Evolutionary conservation across 1,140 invertebrate genomes (phyloP).

Genomic region (Bombus huntii): DNA sequence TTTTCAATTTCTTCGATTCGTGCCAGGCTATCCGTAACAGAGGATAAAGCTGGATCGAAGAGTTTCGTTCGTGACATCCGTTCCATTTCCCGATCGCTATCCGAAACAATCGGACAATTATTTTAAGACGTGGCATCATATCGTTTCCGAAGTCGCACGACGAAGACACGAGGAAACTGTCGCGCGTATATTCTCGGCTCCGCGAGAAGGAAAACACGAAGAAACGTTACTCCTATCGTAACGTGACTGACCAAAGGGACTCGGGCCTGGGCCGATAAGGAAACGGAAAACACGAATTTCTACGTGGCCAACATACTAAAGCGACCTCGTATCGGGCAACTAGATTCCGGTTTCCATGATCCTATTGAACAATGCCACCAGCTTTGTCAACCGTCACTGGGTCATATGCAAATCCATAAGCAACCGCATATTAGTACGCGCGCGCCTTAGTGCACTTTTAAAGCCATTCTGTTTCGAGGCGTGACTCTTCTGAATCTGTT

Average conservation of each 20-base stretch:
- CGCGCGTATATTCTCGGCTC: no score
- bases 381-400: constrained; percentile 61
- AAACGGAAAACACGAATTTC: constrained; percentile 73
- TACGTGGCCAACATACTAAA: constrained; percentile 48
- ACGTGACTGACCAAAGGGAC: not conserved
- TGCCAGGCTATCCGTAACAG: not conserved
- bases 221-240: not conserved
- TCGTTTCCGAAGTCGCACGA: not conserved
- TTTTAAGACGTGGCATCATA: constrained; percentile 9
- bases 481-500: not conserved
- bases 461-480: not conserved
- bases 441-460: constrained; percentile 34
- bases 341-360: constrained; percentile 62
- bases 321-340: constrained; percentile 54
- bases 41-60: constrained; percentile 19
- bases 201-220: not conserved
- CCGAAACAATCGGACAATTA: constrained; percentile 32
- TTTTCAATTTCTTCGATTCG: constrained; percentile 7
- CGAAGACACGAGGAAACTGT: not conserved
- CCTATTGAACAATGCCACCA: constrained; percentile 58
- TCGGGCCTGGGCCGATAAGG: constrained; percentile 62
- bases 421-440: constrained; percentile 36
- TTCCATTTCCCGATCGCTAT: constrained; percentile 9
- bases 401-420: constrained; percentile 66
- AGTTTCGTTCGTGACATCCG: constrained; percentile 1